These are phyloP conservation scores for Linyphia triangularis DNA, from an alignment of 2,888 invertebrate genomes.

Conservation along the genomic window DNA sequence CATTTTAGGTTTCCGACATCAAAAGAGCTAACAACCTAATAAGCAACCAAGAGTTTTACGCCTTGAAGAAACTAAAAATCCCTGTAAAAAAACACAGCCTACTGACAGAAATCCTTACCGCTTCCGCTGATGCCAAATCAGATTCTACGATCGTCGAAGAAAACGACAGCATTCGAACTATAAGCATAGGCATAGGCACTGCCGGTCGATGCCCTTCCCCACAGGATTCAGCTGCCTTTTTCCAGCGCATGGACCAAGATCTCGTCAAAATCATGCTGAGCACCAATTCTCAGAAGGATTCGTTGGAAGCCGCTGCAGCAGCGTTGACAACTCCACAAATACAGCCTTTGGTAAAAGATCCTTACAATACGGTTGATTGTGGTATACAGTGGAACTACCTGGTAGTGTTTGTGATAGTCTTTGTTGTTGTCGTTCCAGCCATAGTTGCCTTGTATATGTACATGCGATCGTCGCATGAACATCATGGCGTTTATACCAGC, in stretches of 20 bases:
- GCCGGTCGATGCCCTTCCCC: slow-evolving; percentile 55
- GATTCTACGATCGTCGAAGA: slow-evolving; percentile 29
- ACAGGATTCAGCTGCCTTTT: slow-evolving; percentile 66
- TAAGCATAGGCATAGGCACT: slow-evolving; percentile 59
- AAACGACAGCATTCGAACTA: slow-evolving; percentile 5
- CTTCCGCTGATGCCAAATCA: slow-evolving; percentile 4
- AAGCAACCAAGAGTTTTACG: slow-evolving; percentile 76
- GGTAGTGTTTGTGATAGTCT: slow-evolving; percentile 43
- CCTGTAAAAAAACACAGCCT: slow-evolving; percentile 76
- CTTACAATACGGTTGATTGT: slow-evolving; percentile 70
- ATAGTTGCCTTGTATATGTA: slow-evolving; percentile 58
- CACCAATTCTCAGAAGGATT: slow-evolving; percentile 71
- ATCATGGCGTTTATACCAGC: slow-evolving; percentile 39
- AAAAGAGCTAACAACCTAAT: slow-evolving; percentile 76
- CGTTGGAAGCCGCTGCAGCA: slow-evolving; percentile 66
- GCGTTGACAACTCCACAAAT: slow-evolving; percentile 68
- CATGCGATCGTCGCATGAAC: slow-evolving; percentile 43
- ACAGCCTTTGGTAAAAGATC: slow-evolving; percentile 70
- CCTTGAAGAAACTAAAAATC: slow-evolving; percentile 71
- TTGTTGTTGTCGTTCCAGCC: slow-evolving; percentile 63
- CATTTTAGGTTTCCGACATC: slow-evolving; percentile 73
- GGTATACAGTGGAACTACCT: slow-evolving; percentile 71
- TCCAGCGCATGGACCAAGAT: slow-evolving; percentile 71
- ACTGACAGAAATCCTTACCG: slow-evolving; percentile 71
- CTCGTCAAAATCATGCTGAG: slow-evolving; percentile 65